A percentile compares a stretch with the other conserved stretches of the same genome.
Evolutionary conservation across 2,888 invertebrate genomes (phyloP).

Genomic region (Spodoptera picta): DNA sequence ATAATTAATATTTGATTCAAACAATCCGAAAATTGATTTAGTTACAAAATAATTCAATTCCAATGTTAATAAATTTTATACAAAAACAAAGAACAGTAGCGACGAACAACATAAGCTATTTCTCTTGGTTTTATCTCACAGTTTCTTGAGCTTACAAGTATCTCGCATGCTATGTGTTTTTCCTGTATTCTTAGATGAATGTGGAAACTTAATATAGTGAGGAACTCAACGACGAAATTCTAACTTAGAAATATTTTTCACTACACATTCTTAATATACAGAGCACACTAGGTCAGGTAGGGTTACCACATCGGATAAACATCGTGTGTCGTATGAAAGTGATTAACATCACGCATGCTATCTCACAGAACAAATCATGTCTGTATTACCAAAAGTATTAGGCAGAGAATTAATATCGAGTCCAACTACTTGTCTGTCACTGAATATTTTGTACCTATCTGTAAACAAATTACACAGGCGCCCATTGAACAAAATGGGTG

Average conservation of each 20-base stretch:
- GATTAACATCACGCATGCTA: slow-evolving; percentile 7
- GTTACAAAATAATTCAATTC: slow-evolving; percentile 15
- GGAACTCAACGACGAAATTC: slow-evolving; percentile 15
- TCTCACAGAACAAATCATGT: too few species aligned
- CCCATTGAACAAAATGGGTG: too few species aligned
- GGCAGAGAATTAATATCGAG: too few species aligned
- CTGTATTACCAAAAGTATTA: too few species aligned
- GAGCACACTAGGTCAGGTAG: slow-evolving; percentile 13
- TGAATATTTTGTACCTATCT: slow-evolving; percentile 7
- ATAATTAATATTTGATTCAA: slow-evolving; percentile 18
- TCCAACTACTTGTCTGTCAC: too few species aligned
- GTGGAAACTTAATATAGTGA: slow-evolving; percentile 19
- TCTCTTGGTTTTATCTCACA: slow-evolving; percentile 8
- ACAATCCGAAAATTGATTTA: slow-evolving; percentile 12
- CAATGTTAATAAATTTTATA: slow-evolving; percentile 1
- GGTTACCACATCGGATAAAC: slow-evolving; percentile 9
- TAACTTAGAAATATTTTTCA: slow-evolving; percentile 20
- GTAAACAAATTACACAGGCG: slow-evolving; percentile 23
- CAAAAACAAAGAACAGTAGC: neutral
- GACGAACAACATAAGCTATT: neutral
- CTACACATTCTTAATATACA: slow-evolving; percentile 22
- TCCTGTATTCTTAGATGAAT: slow-evolving; percentile 9
- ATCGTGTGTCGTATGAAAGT: slow-evolving; percentile 11
- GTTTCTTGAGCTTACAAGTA: slow-evolving; percentile 7
- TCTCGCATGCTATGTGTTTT: slow-evolving; percentile 5